phyloP scores from a whole-genome alignment of 2,888 invertebrate genomes.

The Actias luna region DNA sequence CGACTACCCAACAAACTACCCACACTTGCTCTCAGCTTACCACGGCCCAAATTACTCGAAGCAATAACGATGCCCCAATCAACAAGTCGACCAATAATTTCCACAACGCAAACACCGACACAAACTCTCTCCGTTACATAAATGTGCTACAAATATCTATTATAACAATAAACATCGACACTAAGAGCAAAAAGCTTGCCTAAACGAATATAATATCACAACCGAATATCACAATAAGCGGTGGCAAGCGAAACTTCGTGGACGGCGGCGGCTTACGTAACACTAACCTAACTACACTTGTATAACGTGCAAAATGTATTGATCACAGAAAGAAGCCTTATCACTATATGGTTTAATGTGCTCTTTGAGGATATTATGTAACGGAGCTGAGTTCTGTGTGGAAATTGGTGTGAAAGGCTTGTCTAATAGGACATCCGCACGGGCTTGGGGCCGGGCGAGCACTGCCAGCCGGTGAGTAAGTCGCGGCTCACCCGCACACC shows the following conservation, averaged over 20 bases:
- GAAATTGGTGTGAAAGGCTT: slow-evolving; percentile 55
- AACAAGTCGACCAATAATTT: slow-evolving; percentile 47
- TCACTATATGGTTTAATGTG: slow-evolving; percentile 64
- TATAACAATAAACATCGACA: slow-evolving; percentile 28
- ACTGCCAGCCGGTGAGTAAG: slow-evolving; percentile 54
- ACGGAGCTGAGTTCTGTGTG: slow-evolving; percentile 68
- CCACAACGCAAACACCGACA: slow-evolving; percentile 51
- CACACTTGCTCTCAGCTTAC: slow-evolving; percentile 40
- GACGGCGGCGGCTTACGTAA: slow-evolving; percentile 81
- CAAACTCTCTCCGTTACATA: slow-evolving; percentile 50
- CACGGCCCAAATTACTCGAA: slow-evolving; percentile 42
- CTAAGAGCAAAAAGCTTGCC: slow-evolving; percentile 76
- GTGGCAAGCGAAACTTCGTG: slow-evolving; percentile 80
- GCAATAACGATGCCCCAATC: slow-evolving; percentile 44
- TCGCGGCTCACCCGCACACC: slow-evolving; percentile 40
- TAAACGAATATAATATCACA: slow-evolving; percentile 70
- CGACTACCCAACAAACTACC: slow-evolving; percentile 30
- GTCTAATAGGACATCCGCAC: slow-evolving; percentile 69
- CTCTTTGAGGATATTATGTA: slow-evolving; percentile 69
- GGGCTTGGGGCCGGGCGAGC: slow-evolving; percentile 70
- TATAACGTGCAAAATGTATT: slow-evolving; percentile 75
- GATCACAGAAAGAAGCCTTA: slow-evolving; percentile 80
- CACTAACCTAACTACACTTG: slow-evolving; percentile 66
- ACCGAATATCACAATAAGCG: slow-evolving; percentile 80
- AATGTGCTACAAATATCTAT: slow-evolving; percentile 24